Conservation (phyloP, 30 jellyfish, hydroid and myxozoan genomes). For the Turritopsis dohrnii region DNA sequence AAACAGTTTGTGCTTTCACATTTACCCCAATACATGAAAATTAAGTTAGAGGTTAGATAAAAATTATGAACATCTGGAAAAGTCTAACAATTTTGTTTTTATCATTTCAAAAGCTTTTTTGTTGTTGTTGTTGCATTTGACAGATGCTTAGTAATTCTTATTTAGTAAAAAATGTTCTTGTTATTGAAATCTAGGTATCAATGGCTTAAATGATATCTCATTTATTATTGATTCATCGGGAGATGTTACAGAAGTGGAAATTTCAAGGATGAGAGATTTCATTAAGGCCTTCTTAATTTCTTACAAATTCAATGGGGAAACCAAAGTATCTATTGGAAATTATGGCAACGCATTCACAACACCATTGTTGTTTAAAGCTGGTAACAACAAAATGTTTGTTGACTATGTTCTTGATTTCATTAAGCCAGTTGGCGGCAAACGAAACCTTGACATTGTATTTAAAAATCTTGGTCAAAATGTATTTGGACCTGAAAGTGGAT, state of each 20-base stretch:
- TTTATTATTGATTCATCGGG: not conserved
- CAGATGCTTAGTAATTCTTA: not conserved
- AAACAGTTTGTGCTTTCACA: no score
- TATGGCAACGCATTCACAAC: constrained; percentile 29
- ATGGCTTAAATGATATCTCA: not conserved
- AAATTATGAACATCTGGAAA: no score
- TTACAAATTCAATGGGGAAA: constrained; percentile 13
- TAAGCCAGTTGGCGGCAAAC: constrained; percentile 39
- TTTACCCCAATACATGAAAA: no score
- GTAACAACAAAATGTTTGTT: constrained; percentile 17
- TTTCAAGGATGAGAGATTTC: constrained; percentile 43
- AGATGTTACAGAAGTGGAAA: constrained; percentile 26
- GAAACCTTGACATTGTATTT: constrained; percentile 26
- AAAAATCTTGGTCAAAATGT: constrained; percentile 11
- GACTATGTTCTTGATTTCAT: constrained; percentile 25
- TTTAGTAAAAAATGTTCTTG: not conserved
- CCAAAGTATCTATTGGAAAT: not conserved
- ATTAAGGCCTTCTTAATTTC: constrained; percentile 32
- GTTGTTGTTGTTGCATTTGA: no score
- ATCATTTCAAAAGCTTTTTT: no score
- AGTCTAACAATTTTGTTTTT: no score
- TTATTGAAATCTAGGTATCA: not conserved
- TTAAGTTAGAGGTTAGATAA: no score
- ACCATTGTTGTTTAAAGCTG: constrained; percentile 18
- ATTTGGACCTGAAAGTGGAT: constrained; percentile 23